Evolutionary conservation across 2,797 vertebrate species (phyloP).

Genomic region (Sphaeramia orbicularis): DNA sequence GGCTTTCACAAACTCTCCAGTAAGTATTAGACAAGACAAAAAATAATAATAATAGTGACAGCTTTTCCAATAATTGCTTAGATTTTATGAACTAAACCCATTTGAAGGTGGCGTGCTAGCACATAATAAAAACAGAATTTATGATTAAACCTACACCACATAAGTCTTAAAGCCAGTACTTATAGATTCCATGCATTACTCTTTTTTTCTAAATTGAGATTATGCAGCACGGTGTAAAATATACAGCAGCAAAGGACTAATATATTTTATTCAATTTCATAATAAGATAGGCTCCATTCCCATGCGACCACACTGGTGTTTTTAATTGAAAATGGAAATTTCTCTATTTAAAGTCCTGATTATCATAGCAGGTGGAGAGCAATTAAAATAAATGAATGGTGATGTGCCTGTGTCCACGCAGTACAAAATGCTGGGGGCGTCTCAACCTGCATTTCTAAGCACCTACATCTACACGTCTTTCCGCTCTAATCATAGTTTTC

Average conservation of each 20-base stretch:
- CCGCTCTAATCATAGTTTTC: conserved; percentile 39
- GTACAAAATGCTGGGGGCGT: conserved; percentile 64
- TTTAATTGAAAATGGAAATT: conserved; percentile 86
- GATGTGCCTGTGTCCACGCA: conserved; percentile 59
- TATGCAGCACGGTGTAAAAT: conserved; percentile 7
- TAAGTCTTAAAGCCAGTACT: no score
- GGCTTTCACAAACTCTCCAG: no score
- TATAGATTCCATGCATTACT: not conserved
- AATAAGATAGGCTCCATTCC: conserved; percentile 61
- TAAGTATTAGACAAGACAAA: no score
- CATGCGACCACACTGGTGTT: conserved; percentile 52
- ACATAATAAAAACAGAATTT: no score
- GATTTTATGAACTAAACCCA: no score
- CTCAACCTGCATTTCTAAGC: conserved; percentile 46
- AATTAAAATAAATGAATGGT: conserved; percentile 84
- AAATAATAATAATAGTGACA: no score
- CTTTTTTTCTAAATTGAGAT: conserved; percentile 25
- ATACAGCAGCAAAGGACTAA: conserved; percentile 19
- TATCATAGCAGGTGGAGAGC: conserved; percentile 81
- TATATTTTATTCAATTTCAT: conserved; percentile 56
- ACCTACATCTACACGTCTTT: conserved; percentile 47
- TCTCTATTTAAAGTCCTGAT: conserved; percentile 79
- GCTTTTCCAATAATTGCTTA: no score
- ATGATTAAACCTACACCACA: no score
- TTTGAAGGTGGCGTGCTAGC: no score